A percentile compares a stretch with the other conserved stretches of the same genome.
Conservation (phyloP, 92 coral and sea anemone genomes). For the Blastomussa wellsi region DNA sequence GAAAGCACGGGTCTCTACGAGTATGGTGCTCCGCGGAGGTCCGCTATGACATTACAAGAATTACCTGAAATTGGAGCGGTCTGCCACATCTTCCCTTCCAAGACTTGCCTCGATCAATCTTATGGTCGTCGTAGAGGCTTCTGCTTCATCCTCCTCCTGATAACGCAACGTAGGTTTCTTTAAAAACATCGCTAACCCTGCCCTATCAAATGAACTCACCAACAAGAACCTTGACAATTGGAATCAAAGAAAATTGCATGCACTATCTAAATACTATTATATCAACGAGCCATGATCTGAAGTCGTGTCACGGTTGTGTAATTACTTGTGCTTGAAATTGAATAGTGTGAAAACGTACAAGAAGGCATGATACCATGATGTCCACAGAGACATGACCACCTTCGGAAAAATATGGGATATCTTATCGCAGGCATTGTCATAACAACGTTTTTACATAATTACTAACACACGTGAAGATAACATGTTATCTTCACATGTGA, state of each 20-base stretch:
- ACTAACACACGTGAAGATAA: too few relatives aligned
- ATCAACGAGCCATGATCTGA: background rate
- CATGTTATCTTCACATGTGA: too few relatives aligned
- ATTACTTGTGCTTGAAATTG: background rate
- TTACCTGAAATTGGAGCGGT: slow-evolving; percentile 50
- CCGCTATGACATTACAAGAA: background rate
- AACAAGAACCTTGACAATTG: too few relatives aligned
- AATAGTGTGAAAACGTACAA: too few relatives aligned
- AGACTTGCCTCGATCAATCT: slow-evolving; percentile 56
- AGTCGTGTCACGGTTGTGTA: background rate
- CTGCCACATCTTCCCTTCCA: slow-evolving; percentile 42
- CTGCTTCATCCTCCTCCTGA: slow-evolving; percentile 34
- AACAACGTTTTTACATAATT: too few relatives aligned
- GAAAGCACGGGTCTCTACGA: too few relatives aligned
- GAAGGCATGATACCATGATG: too few relatives aligned
- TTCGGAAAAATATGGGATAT: too few relatives aligned
- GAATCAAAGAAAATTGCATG: background rate
- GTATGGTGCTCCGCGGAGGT: too few relatives aligned
- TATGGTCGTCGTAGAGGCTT: slow-evolving; percentile 39
- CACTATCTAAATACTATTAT: background rate
- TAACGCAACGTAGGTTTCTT: background rate
- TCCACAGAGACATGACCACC: too few relatives aligned
- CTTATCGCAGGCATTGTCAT: too few relatives aligned
- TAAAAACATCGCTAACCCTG: background rate
- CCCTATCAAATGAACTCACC: too few relatives aligned